Evolutionary conservation across 2,888 invertebrate species (phyloP).

Genomic region (Eristalinus sepulchralis): DNA sequence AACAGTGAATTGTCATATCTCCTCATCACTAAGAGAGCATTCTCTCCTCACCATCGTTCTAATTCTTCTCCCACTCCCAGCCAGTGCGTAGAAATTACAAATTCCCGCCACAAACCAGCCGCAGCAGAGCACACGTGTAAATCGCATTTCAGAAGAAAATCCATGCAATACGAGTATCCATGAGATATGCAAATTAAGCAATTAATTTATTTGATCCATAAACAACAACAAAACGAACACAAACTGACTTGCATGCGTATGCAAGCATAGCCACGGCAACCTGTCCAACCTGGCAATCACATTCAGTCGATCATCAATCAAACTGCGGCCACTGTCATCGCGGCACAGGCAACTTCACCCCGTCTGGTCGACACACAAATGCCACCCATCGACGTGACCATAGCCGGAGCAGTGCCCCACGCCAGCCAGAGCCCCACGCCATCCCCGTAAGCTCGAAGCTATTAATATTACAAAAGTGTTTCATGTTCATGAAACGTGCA

Average conservation of each 20-base stretch:
- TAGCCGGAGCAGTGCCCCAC: neutral
- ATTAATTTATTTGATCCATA: conserved; percentile 38
- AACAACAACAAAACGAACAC: conserved; percentile 36
- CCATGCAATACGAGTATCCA: neutral
- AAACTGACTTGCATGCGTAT: conserved; percentile 11
- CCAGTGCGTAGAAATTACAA: neutral
- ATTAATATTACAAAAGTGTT: conserved; percentile 69
- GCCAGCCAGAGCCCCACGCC: neutral
- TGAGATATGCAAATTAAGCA: conserved; percentile 38
- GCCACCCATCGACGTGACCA: neutral
- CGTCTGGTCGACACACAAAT: neutral
- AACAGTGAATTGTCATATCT: too few relatives aligned
- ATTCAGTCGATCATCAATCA: conserved; percentile 55
- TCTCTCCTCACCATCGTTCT: too few relatives aligned
- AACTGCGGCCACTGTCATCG: conserved; percentile 20
- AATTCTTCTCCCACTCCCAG: too few relatives aligned
- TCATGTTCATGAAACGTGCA: conserved; percentile 64
- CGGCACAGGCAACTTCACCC: neutral
- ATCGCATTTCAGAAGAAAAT: neutral
- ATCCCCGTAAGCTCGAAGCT: conserved; percentile 33
- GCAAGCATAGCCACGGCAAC: conserved; percentile 14
- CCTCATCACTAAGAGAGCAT: too few relatives aligned
- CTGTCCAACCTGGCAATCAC: conserved; percentile 34
- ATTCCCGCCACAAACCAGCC: neutral
- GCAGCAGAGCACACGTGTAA: neutral